phyloP scores from a whole-genome alignment of 2,113 vertebrate genomes.

The Hydrochoerus hydrochaeris region DNA sequence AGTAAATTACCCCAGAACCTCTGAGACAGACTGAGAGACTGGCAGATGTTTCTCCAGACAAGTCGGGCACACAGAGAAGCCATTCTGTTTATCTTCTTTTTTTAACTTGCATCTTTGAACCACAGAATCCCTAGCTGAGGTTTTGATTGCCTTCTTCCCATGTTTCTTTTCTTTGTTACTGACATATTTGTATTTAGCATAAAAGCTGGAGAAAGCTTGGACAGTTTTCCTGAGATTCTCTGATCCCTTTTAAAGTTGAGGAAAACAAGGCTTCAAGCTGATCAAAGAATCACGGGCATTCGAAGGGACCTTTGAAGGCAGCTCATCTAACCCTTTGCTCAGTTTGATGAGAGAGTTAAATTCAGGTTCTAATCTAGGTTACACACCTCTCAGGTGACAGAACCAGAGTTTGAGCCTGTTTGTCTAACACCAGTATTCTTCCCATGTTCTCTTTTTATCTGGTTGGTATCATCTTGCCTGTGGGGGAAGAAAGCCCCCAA shows the following conservation, averaged over 20 bases:
- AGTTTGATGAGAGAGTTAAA: not conserved
- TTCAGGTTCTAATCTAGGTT: not conserved
- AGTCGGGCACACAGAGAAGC: not conserved
- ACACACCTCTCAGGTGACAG: not conserved
- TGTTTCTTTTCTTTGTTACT: constrained; percentile 2
- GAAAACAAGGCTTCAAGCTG: not conserved
- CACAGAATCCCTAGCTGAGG: not conserved
- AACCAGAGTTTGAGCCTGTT: not conserved
- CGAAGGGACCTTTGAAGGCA: not conserved
- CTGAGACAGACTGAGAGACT: not conserved
- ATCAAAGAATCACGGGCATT: not conserved
- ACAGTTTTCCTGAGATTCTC: not conserved
- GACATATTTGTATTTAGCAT: not conserved
- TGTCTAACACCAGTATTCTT: not conserved
- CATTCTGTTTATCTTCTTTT: not conserved
- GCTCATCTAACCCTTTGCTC: not conserved
- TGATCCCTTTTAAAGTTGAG: not conserved
- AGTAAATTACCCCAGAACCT: not conserved
- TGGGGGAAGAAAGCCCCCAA: not conserved
- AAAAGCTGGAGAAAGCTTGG: not conserved
- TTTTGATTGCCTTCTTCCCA: not conserved
- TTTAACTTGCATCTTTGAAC: not conserved
- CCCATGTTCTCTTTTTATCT: not conserved
- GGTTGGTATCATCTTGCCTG: not conserved
- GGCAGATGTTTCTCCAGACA: not conserved